Base-by-base conservation (phyloP, 2,888 invertebrate genomes). In the Cyaniris semiargus region DNA sequence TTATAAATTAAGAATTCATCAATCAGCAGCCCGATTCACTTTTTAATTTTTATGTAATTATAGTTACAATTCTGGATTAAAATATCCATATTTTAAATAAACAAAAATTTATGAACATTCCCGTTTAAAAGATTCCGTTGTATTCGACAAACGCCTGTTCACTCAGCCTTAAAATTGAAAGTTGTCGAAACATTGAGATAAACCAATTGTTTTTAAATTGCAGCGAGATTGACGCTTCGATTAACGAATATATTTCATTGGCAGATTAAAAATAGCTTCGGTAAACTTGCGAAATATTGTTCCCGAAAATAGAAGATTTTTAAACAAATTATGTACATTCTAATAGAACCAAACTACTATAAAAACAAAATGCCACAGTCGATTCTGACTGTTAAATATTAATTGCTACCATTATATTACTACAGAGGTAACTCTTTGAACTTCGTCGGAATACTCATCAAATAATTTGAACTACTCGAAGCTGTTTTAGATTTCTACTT, bases 131-230 rank as follows among this genome's bases (percentile, higher is more conserved):
- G 48, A 38, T 78, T 78, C 56, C 76, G 34, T 70, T 77, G 77
- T 75, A 76, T 79, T 77, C 77, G 53, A 66, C 56, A 75, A 78
- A 78, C 76, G 78, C 78, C 78, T 78, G 78, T 78, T 76, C 77
- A 75, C 75, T 79, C 72, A 74, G 77, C 78, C 80, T 71, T 80
- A 76, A 79, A 80, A 80, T 80, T 78, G 78, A 80, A 79, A 79
- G 77, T 78, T 79, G 76, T 76, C 78, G 78, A 75, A 78, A 78
- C 76, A 79, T 66, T 77, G 78, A 76, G 75, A 56, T 72, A 76
- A 76, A 78, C 77, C 79, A 79, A 80, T 80, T 80, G 77, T 79
- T 79, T 80, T 80, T 80, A 79, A 78, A 80, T 80, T 80, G 78
- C 77, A 70, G 58, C 15, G 78, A 76, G 78, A 80, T 80, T 80